phyloP scores from a whole-genome alignment of 2,113 vertebrate species.

The Alethe castanea region DNA sequence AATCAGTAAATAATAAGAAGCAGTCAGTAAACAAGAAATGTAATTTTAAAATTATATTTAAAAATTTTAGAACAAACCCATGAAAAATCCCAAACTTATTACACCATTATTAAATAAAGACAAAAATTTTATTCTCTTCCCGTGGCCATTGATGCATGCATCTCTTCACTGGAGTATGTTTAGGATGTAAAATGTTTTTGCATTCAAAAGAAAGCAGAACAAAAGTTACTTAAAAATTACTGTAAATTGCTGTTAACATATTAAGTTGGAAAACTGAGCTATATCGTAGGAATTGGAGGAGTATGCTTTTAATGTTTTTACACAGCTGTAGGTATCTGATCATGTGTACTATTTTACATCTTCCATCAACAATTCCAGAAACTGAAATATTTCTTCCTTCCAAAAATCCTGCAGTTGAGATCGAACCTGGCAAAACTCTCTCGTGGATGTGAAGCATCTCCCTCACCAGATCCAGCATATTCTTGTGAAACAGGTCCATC shows the following conservation, averaged over 20 bases:
- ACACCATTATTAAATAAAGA: not conserved
- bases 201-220: not conserved
- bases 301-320: not conserved
- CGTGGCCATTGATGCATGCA: fast-evolving
- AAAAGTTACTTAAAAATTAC: not conserved
- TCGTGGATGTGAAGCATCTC: not conserved
- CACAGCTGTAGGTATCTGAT: not conserved
- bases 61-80: not conserved
- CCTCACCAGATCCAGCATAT: not conserved
- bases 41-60: not conserved
- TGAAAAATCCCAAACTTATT: not conserved
- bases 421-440: not conserved
- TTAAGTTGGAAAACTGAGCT: not conserved
- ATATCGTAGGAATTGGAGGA: not conserved
- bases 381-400: not conserved
- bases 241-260: not conserved
- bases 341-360: not conserved
- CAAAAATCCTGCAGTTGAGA: not conserved
- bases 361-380: not conserved
- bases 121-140: not conserved
- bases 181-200: not conserved
- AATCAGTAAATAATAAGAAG: not conserved
- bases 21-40: fast-evolving
- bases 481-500: not conserved
- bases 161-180: too few relatives aligned